Percentiles rank a stretch among this genome's conserved stretches.
phyloP scores from a whole-genome alignment of 1,140 invertebrate species.

The Neodiprion virginianus region DNA sequence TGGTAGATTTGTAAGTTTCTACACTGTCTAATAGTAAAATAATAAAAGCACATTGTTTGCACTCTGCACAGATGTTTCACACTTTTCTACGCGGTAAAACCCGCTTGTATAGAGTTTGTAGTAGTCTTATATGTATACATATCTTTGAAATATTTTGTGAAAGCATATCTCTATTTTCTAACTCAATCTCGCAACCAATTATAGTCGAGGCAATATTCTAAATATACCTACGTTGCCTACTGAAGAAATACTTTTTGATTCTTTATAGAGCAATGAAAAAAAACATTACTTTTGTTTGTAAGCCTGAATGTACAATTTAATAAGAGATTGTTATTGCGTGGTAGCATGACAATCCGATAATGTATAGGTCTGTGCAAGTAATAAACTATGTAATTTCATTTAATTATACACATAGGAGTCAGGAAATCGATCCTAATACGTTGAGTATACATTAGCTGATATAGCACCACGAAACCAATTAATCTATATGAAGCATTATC shows the following conservation, averaged over 20 bases:
- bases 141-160: background rate
- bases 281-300: background rate
- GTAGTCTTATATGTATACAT: no score
- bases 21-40: no score
- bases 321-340: background rate
- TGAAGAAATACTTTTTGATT: background rate
- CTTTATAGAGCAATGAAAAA: background rate
- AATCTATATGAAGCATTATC: background rate
- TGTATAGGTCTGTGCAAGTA: conserved; percentile 2
- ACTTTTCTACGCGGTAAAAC: no score
- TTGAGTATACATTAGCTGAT: background rate
- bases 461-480: background rate
- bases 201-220: background rate
- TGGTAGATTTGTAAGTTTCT: no score
- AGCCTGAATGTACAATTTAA: background rate
- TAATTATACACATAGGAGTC: background rate
- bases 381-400: background rate
- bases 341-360: background rate
- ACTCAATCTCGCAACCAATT: background rate
- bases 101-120: no score
- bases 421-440: background rate
- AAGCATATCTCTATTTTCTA: background rate
- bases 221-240: background rate
- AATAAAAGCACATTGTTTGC: no score
- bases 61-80: no score